Evolutionary conservation across 2,888 invertebrate genomes (phyloP), one percentile per base, ranked within the genome.

Genomic region (Patella pellucida): DNA sequence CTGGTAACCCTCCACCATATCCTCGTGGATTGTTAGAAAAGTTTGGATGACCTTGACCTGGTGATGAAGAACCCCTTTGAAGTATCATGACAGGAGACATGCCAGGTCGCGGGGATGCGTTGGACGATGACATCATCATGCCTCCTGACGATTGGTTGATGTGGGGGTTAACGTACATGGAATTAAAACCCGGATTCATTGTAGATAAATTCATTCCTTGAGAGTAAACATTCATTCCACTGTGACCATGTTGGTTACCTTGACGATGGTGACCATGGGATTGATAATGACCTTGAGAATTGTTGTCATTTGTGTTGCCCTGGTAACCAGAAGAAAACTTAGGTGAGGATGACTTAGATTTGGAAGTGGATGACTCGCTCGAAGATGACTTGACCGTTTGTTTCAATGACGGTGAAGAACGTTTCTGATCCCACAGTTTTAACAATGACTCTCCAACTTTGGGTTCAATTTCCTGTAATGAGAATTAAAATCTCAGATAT

Each of bases 391-490:
- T 71, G n/a, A 27, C 71, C 31, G 70, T 68, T 52, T 72, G 41
- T 2, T 23, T 68, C 0, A 54, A 31, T 5, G 76, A 76, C 19
- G 78, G 78, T 15, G 79, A 72, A 14, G 78, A 56, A 14, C 69
- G 73, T 69, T 77, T 76, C 52, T 75, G 75, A 77, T 92, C 91
- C 92, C 92, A 92, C 73, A 92, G 82, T 76, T 89, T 89, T 52
- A 92, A 86, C 51, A 92, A 83, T 19, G 88, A 84, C 82, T 92
- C 91, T 41, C 92, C 92, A 19, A 92, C 89, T 73, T 82, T 84
- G 19, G 92, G 91, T 76, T 92, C 92, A 51, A 92, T 83, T 82
- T 92, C 92, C 92, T 92, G 81, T 3, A 81, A 84, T 79, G 71
- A 74, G 16, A 54, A 69, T 52, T 71, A 72, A 62, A 31, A 41